Evolutionary conservation across 2,888 invertebrate genomes (phyloP).

Genomic region (Rhagophthalmus giganteus): DNA sequence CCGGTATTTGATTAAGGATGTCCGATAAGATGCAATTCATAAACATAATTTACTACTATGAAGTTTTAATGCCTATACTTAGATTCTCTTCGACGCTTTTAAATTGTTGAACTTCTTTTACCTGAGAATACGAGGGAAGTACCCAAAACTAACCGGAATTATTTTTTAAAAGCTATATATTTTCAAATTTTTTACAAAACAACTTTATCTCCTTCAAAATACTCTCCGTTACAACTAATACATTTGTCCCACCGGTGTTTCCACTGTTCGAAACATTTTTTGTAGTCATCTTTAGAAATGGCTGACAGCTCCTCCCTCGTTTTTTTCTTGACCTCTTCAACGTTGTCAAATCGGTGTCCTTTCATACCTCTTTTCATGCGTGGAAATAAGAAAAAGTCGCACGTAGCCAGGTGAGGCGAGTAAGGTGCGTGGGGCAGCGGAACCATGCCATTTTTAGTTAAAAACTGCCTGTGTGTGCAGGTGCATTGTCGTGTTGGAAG

Average conservation of each 20-base stretch:
- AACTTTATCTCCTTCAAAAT: no score
- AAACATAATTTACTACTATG: no score
- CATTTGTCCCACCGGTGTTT: background rate
- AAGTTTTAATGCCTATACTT: no score
- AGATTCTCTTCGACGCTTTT: no score
- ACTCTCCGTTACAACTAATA: no score
- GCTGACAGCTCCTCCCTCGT: background rate
- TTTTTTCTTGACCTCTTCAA: constrained; percentile 1
- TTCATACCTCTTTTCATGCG: background rate
- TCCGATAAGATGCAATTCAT: no score
- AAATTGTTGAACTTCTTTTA: no score
- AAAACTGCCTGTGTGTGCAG: constrained; percentile 1
- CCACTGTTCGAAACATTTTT: constrained; percentile 1
- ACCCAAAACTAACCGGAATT: no score
- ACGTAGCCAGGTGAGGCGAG: background rate
- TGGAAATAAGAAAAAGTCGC: constrained; percentile 3
- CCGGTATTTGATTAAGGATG: no score
- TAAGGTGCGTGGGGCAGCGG: constrained; percentile 3
- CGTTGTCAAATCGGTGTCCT: background rate
- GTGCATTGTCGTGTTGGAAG: constrained; percentile 1
- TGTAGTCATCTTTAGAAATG: background rate
- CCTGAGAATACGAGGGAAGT: no score
- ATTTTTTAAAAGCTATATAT: no score
- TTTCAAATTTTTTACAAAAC: no score
- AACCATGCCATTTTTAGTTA: constrained; percentile 3